A percentile compares a stretch with the other conserved stretches of the same genome.
phyloP scores from a whole-genome alignment of 2,113 vertebrate genomes.

The Calidris pygmaea region DNA sequence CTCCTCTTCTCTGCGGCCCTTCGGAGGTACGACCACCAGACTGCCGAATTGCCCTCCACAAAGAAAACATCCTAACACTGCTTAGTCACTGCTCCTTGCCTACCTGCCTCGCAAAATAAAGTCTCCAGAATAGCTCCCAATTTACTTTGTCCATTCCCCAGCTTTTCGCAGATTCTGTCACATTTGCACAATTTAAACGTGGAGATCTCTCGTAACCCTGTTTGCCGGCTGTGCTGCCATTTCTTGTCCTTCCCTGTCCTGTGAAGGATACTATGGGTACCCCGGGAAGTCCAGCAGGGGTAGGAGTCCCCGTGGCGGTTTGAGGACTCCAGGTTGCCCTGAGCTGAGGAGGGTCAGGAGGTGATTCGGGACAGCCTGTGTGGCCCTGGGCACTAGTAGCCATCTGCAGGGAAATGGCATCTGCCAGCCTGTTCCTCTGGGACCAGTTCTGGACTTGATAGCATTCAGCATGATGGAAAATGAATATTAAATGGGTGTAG shows the following conservation, averaged over 20 bases:
- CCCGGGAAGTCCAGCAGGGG: fast-evolving
- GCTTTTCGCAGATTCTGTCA: background rate
- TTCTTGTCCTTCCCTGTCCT: background rate
- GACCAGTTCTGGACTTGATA: background rate
- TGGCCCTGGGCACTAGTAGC: background rate
- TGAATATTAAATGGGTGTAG: background rate
- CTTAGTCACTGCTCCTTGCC: background rate
- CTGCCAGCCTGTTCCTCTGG: background rate
- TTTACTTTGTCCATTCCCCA: background rate
- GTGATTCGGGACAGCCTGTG: fast-evolving
- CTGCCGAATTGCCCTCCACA: background rate
- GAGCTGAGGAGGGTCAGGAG: background rate
- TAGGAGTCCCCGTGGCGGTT: background rate
- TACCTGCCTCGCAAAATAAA: background rate
- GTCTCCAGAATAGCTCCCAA: background rate
- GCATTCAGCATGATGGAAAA: background rate
- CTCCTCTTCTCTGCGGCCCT: background rate
- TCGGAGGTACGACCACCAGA: background rate
- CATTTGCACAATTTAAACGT: background rate
- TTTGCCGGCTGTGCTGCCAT: background rate
- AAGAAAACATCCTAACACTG: background rate
- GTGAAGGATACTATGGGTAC: background rate
- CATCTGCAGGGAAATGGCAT: background rate
- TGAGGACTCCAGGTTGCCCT: background rate
- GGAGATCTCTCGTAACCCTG: background rate